A percentile compares a stretch with the other conserved stretches of the same genome.
These are phyloP conservation scores for Sylvietta virens DNA, from an alignment of 2,113 vertebrate genomes.

Conservation along the genomic window DNA sequence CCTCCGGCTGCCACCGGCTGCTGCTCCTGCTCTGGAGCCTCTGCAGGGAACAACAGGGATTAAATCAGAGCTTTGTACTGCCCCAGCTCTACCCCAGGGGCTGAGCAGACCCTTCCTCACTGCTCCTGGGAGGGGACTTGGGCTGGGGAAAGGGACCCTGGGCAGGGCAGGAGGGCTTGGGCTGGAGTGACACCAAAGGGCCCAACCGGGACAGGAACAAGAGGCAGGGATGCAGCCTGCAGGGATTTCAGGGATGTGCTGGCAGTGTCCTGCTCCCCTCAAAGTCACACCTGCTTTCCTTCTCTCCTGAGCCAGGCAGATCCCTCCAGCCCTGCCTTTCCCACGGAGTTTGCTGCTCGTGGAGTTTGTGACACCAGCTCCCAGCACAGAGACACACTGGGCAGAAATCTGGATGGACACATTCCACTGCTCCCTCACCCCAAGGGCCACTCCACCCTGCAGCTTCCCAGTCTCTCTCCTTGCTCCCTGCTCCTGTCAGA, in stretches of 20 bases:
- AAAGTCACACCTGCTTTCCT: neutral
- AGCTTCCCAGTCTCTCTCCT: neutral
- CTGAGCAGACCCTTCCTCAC: neutral
- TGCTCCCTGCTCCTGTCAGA: neutral
- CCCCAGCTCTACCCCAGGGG: neutral
- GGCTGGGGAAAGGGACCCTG: neutral
- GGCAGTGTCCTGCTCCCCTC: neutral
- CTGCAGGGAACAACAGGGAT: neutral
- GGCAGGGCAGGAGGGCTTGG: neutral
- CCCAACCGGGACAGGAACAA: neutral
- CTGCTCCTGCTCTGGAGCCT: neutral
- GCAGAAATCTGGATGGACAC: neutral
- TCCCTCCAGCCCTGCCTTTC: neutral
- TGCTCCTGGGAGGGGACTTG: neutral
- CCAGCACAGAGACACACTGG: accelerated
- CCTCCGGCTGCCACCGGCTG: neutral
- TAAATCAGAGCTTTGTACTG: neutral
- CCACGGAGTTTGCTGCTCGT: accelerated
- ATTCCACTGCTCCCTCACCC: neutral
- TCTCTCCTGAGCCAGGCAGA: neutral
- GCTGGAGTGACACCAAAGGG: neutral
- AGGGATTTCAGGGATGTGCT: neutral
- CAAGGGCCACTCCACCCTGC: neutral
- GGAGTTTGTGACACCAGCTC: neutral
- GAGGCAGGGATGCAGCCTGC: neutral